Base-by-base conservation (phyloP, 2,888 invertebrate species). In the Dynastes maya region DNA sequence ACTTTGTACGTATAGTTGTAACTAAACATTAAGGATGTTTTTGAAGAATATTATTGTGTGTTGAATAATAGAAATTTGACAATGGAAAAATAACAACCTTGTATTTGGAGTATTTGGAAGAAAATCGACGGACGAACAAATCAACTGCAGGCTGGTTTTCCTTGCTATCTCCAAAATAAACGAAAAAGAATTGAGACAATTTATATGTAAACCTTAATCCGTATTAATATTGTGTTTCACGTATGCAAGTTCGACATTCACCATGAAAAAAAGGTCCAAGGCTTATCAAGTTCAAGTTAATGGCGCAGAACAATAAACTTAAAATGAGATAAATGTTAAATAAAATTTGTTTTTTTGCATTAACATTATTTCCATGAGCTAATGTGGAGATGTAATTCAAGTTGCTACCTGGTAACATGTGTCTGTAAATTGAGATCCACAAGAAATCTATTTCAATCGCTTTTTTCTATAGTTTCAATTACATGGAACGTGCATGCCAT, bases 271-370 rank as follows among this genome's bases (percentile, higher is more conserved):
- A 29, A n/a, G 3, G 22, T 22, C n/a, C 63, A 63, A 32, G 63
- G 29, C 8, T 9, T 63, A 63, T 32, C 63, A 63, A 63, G 63
- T 63, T 63, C 63, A 63, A 63, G 63, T 63, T 29, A 63, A 63
- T 63, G 45, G 8, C 6, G n/a, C n/a, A 29, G 32, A 29, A 63
- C 9, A 32, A 32, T 63, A 27, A 63, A 29, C 13, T 63, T 63
- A 29, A 9, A 63, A 63, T 22, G 16, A n/a, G 53, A 16, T 53
- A 27, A 61, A 61, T 27, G 16, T 32, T 61, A 9, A 9, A 63
- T 32, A 32, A 27, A 4, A 55, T 16, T 55, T 11, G 11, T 16
- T 55, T 55, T 55, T 16, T 55, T 55, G 55, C 22, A n/a, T 55
- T 55, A 8, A n/a, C 6, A n/a, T 22, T 2, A 55, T 53, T 53